phyloP scores from a whole-genome alignment of 2,113 vertebrate species.

The Helogale parvula region DNA sequence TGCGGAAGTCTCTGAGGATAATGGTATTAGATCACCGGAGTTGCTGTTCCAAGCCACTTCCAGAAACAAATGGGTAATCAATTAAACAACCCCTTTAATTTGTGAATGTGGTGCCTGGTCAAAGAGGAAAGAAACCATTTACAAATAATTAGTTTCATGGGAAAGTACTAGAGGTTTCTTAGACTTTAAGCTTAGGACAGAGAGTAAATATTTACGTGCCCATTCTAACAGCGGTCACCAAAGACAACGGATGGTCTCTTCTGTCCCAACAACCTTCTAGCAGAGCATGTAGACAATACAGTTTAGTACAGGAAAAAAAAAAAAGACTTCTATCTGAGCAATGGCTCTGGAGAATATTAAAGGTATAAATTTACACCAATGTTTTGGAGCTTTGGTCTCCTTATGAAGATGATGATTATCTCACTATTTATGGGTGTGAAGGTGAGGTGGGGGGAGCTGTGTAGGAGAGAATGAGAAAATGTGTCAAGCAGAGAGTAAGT shows the following conservation, averaged over 20 bases:
- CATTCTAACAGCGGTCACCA: neutral
- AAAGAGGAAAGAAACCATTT: slow-evolving; percentile 51
- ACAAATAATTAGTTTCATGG: slow-evolving; percentile 65
- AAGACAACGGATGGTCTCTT: neutral
- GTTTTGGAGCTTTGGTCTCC: neutral
- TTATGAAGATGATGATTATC: neutral
- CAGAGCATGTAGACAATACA: neutral
- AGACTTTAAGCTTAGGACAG: slow-evolving; percentile 26
- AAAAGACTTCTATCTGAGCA: neutral
- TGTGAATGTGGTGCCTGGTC: slow-evolving; percentile 37
- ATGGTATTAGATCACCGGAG: neutral
- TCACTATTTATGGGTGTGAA: neutral
- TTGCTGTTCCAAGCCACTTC: neutral
- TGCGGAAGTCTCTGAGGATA: neutral
- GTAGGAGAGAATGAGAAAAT: neutral
- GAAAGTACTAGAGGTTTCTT: slow-evolving; percentile 34
- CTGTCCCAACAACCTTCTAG: neutral
- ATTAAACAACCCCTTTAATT: slow-evolving; percentile 47
- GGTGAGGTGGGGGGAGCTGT: fast-evolving
- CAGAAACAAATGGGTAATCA: slow-evolving; percentile 50
- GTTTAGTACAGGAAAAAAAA: neutral
- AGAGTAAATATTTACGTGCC: slow-evolving; percentile 52
- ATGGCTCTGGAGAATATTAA: neutral
- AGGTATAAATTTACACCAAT: neutral
- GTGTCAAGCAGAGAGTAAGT: neutral